Evolutionary conservation across 2,113 vertebrate species (phyloP).

Genomic region (Himantopus leucocephalus): DNA sequence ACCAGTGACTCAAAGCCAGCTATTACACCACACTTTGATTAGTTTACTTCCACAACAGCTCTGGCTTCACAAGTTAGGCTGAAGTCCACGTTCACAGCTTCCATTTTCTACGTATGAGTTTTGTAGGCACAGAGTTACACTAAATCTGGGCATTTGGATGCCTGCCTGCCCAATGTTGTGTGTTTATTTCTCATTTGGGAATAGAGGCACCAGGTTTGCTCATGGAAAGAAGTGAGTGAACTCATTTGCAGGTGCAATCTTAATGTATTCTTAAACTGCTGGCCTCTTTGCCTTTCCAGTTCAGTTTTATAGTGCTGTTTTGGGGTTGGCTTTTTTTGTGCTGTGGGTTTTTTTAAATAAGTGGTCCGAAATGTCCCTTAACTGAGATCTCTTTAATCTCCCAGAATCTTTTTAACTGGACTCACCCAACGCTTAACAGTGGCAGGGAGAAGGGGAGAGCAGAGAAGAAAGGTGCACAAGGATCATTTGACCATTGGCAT

Average conservation of each 20-base stretch:
- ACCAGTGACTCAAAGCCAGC: not conserved
- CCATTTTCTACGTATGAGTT: not conserved
- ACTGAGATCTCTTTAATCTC: not conserved
- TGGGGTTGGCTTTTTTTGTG: not conserved
- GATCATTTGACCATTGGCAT: not conserved
- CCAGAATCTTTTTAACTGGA: not conserved
- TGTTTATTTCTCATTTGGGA: slow-evolving; percentile 13
- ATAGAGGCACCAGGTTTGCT: not conserved
- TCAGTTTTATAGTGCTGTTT: not conserved
- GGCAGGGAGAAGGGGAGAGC: not conserved
- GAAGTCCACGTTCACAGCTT: not conserved
- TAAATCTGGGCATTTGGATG: not conserved
- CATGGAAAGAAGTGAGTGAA: slow-evolving; percentile 13
- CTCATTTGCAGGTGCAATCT: slow-evolving; percentile 22
- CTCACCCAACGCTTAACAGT: not conserved
- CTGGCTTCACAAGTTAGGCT: not conserved
- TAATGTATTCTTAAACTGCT: not conserved
- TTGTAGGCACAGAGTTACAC: not conserved
- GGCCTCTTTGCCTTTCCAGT: not conserved
- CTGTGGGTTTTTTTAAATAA: not conserved
- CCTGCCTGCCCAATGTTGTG: not conserved
- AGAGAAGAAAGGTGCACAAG: not conserved
- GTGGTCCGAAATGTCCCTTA: not conserved
- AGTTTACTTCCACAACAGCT: not conserved
- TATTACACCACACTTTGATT: not conserved